Percentiles rank a stretch among this genome's conserved stretches.
phyloP scores from a whole-genome alignment of 2,888 invertebrate genomes.

The Dasypogon diadema region DNA sequence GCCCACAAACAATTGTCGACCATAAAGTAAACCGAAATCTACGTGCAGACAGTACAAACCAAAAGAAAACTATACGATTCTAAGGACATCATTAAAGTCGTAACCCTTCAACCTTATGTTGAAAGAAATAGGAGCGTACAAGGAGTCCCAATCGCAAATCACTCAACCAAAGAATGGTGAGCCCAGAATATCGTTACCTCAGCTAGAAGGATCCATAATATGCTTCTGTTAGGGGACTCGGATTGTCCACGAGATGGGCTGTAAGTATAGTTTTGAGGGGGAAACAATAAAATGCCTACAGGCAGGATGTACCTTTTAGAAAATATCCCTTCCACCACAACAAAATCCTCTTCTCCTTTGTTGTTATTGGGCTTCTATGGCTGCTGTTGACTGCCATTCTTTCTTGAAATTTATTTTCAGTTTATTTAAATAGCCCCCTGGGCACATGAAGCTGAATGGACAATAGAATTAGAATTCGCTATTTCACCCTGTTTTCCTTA shows the following conservation, averaged over 20 bases:
- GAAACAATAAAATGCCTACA: constrained; percentile 44
- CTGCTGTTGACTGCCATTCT: constrained; percentile 37
- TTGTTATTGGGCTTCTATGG: constrained; percentile 1
- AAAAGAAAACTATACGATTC: constrained; percentile 9
- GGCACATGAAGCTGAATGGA: constrained; percentile 44
- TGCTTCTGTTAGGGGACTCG: not conserved
- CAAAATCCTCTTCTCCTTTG: constrained; percentile 10
- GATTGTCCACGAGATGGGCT: constrained; percentile 23
- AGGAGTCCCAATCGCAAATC: constrained; percentile 31
- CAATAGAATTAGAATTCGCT: constrained; percentile 46
- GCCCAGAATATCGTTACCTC: not conserved
- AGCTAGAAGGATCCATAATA: constrained; percentile 1
- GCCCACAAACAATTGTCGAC: not conserved
- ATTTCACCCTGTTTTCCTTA: constrained; percentile 5
- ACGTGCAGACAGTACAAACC: constrained; percentile 10
- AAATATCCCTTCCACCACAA: constrained; percentile 36
- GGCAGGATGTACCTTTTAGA: constrained; percentile 44
- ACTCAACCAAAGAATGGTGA: constrained; percentile 8
- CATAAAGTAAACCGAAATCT: constrained; percentile 25
- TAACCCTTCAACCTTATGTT: constrained; percentile 10
- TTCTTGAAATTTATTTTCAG: constrained; percentile 40
- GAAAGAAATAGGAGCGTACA: constrained; percentile 11
- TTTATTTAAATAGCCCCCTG: constrained; percentile 43
- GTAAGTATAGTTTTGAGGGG: not conserved
- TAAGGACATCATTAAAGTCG: constrained; percentile 37